A percentile compares a stretch with the other conserved stretches of the same genome.
Evolutionary conservation across 1,140 invertebrate genomes (phyloP).

Genomic region (Pectinophora gossypiella): DNA sequence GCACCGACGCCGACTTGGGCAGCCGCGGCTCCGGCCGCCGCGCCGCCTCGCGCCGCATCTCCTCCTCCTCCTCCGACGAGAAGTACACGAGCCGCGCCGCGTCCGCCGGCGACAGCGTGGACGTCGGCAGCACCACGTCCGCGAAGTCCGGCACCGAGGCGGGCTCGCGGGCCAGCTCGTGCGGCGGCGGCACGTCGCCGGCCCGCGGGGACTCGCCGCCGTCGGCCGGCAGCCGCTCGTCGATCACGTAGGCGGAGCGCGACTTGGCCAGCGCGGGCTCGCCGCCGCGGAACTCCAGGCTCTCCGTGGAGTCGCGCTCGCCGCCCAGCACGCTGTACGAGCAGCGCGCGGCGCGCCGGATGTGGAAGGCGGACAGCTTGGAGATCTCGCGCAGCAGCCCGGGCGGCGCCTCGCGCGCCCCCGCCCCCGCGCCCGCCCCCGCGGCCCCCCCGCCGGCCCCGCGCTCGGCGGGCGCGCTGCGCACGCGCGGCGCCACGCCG

Average conservation of each 20-base stretch:
- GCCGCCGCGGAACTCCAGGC: conserved; percentile 64
- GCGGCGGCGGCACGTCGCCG: conserved; percentile 29
- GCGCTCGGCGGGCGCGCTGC: conserved; percentile 31
- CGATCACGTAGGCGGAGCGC: conserved; percentile 78
- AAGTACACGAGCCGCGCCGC: conserved; percentile 82
- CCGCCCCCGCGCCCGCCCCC: conserved; percentile 5
- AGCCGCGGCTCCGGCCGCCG: conserved; percentile 30
- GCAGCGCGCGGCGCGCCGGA: conserved; percentile 81
- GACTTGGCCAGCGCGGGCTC: conserved; percentile 75
- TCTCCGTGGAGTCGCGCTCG: conserved; percentile 82
- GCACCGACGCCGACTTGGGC: conserved; percentile 80
- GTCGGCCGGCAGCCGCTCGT: conserved; percentile 62
- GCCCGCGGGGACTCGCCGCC: conserved; percentile 51
- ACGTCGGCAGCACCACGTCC: conserved; percentile 78
- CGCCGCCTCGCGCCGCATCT: conserved; percentile 52
- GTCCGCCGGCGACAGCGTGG: conserved; percentile 81
- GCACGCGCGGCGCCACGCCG: conserved; percentile 44
- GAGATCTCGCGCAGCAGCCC: conserved; percentile 84
- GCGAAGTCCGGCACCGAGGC: conserved; percentile 87
- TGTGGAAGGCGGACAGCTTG: conserved; percentile 83
- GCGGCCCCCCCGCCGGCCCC: conserved; percentile 5
- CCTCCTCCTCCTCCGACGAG: conserved; percentile 82
- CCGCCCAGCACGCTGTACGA: conserved; percentile 83
- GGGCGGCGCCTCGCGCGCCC: conserved; percentile 23
- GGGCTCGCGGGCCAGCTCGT: conserved; percentile 78